Percentiles rank a stretch among this genome's conserved stretches.
Conservation (phyloP, 2,888 invertebrate species). For the Coecobrya sp. region DNA sequence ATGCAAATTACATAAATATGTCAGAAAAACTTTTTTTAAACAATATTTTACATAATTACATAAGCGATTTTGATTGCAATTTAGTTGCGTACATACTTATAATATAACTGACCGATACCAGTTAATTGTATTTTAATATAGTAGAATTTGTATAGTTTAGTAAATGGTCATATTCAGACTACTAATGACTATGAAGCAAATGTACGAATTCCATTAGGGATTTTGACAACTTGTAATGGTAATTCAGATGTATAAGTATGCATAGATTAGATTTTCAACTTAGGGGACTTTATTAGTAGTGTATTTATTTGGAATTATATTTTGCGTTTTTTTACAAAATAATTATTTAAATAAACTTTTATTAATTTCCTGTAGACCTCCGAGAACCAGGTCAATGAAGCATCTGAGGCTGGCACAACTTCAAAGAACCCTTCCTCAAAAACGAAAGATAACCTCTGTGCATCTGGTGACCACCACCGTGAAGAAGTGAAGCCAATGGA, state of each 20-base stretch:
- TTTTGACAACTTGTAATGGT: not conserved
- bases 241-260: not conserved
- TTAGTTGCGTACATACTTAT: too few relatives aligned
- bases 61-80: too few relatives aligned
- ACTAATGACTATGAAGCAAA: not conserved
- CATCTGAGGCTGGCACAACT: not conserved
- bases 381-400: slow-evolving; percentile 80
- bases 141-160: too few relatives aligned
- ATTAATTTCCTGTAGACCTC: slow-evolving; percentile 69
- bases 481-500: slow-evolving; percentile 62
- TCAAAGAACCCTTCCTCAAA: not conserved
- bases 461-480: not conserved
- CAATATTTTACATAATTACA: too few relatives aligned
- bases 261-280: not conserved
- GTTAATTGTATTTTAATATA: too few relatives aligned
- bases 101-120: too few relatives aligned
- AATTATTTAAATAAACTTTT: not conserved
- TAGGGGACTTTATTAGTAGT: not conserved
- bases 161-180: too few relatives aligned
- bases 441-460: not conserved
- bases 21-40: too few relatives aligned
- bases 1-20: too few relatives aligned
- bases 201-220: not conserved
- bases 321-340: not conserved
- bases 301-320: not conserved